Base-by-base conservation (phyloP, 2,113 vertebrate species). In the Aptenodytes patagonicus region DNA sequence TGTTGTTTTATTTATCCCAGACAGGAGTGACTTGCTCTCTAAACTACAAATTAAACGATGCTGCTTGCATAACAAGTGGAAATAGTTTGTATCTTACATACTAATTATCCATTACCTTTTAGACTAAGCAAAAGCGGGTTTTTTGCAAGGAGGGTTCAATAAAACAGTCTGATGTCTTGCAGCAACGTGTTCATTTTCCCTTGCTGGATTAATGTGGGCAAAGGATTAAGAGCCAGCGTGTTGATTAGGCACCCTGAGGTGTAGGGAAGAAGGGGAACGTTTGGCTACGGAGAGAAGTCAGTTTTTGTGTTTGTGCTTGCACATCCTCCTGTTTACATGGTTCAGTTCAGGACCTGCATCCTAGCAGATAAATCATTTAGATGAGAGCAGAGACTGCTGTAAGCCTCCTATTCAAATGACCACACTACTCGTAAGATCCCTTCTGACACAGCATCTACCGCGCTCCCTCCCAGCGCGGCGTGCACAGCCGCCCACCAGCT, bases 1-100 rank as follows among this genome's bases (percentile, higher is more conserved):
- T 89, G 94, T 94, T 96, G 97, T 92, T 95, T 96, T 96, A 97
- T 96, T 97, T 97, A 97, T 97, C 96, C 96, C 89, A 95, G 95
- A 94, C 97, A 87, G 93, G 96, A 82, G 11, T 46, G 94, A 51
- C 93, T 97, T 10, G 94, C 92, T 91, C 89, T 75, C 94, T 26
- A 77, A 97, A 96, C 92, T 96, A 90, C 95, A 96, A 95, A 97
- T 97, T 89, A 75, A 96, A 87, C 31, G 87, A 93, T 85, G 94
- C 90, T 5, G 89, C 93, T 97, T 97, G 97, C 97, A 97, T 98
- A 95, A 87, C 94, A 97, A 98, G 94, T 95, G 91, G 95, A 60
- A 38, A 18, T 87, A 95, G 90, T 97, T 96, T 55, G 87, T 84
- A 97, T 57, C 94, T 89, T 60, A 29, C 96, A 96, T 97, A 91